Conservation (phyloP, 2,888 invertebrate genomes). For the Eudasyphora cyanicolor region DNA sequence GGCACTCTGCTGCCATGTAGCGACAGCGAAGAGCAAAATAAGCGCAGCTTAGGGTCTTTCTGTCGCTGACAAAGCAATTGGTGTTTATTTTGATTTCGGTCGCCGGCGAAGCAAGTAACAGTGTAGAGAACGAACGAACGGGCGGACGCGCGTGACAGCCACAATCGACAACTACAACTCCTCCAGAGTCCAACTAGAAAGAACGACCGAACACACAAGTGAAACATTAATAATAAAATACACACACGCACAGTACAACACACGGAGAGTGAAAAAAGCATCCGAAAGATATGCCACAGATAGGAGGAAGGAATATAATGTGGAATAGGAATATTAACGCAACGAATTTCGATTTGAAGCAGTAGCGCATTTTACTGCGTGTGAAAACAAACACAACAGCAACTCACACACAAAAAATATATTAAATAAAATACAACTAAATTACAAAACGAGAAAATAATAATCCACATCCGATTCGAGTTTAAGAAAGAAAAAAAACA, state of each 20-base stretch:
- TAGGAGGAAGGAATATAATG: constrained; percentile 2
- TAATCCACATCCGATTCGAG: constrained; percentile 48
- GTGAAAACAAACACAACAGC: constrained; percentile 35
- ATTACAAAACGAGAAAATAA: constrained; percentile 42
- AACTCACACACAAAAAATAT: constrained; percentile 15
- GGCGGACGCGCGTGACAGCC: constrained; percentile 29
- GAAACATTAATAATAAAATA: constrained; percentile 40
- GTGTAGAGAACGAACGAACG: constrained; percentile 35
- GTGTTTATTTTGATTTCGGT: constrained; percentile 63
- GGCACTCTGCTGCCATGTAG: constrained; percentile 13
- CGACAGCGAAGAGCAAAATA: constrained; percentile 46
- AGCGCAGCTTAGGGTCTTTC: constrained; percentile 59
- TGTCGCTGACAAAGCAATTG: constrained; percentile 37
- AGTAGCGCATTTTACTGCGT: constrained; percentile 52
- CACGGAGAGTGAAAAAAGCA: constrained; percentile 43
- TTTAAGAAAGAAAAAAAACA: constrained; percentile 15
- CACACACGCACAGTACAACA: background rate
- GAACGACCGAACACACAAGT: constrained; percentile 35
- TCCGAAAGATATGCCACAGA: constrained; percentile 33
- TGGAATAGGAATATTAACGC: too few relatives aligned
- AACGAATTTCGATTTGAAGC: constrained; percentile 31
- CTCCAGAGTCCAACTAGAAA: constrained; percentile 43
- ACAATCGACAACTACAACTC: constrained; percentile 42
- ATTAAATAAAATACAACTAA: constrained; percentile 33
- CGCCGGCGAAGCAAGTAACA: constrained; percentile 54